Percentiles rank a stretch among this genome's conserved stretches.
These are phyloP conservation scores for Hylomyscus alleni DNA, from an alignment of 2,797 vertebrate species.

Conservation along the genomic window DNA sequence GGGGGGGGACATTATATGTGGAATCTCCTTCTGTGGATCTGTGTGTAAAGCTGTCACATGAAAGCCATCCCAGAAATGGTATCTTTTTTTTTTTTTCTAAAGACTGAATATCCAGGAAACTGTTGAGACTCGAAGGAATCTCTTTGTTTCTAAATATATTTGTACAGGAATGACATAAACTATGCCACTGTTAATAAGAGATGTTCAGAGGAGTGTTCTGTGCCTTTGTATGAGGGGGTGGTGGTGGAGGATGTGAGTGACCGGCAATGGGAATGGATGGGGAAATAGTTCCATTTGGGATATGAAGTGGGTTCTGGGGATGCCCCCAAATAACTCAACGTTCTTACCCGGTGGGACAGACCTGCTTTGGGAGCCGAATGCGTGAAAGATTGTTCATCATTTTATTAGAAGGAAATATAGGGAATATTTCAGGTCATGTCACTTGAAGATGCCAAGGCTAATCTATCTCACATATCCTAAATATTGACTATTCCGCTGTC, in stretches of 20 bases:
- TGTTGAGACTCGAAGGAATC: constrained; percentile 69
- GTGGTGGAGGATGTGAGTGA: background rate
- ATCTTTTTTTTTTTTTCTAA: constrained; percentile 20
- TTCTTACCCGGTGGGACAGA: constrained; percentile 14
- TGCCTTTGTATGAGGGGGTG: constrained; percentile 11
- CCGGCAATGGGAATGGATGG: background rate
- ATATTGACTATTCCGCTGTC: background rate
- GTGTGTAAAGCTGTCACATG: constrained; percentile 63
- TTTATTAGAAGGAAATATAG: background rate
- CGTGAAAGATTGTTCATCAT: background rate
- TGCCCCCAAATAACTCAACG: background rate
- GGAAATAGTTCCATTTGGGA: background rate
- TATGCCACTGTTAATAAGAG: constrained; percentile 45
- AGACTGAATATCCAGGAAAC: constrained; percentile 62
- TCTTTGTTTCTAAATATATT: constrained; percentile 73
- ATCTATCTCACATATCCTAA: background rate
- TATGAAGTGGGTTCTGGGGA: background rate
- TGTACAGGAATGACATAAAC: constrained; percentile 64
- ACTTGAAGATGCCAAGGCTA: background rate
- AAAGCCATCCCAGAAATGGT: constrained; percentile 67
- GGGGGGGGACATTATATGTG: background rate
- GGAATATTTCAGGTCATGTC: background rate
- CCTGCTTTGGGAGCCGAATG: background rate
- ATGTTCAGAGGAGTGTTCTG: background rate
- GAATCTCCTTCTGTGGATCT: constrained; percentile 60